A percentile compares a stretch with the other conserved stretches of the same genome.
Evolutionary conservation across 2,888 invertebrate species (phyloP).

Genomic region (Dascillus cervinus): DNA sequence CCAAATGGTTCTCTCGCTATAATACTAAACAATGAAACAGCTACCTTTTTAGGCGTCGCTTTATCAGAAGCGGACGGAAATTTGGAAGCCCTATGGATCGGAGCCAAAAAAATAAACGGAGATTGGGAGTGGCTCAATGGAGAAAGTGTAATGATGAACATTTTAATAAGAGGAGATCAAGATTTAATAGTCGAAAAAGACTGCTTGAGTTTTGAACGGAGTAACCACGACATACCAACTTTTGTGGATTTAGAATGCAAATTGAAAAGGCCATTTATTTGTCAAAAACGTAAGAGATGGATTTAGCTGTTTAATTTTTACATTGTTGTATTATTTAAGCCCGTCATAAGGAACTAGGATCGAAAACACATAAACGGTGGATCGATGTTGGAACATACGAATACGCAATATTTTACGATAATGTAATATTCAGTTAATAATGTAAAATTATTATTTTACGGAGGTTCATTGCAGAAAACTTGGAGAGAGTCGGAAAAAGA

Average conservation of each 20-base stretch:
- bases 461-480: slow-evolving; percentile 9
- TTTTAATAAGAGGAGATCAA: background rate
- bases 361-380: too few species aligned
- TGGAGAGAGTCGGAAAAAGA: slow-evolving; percentile 7
- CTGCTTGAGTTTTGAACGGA: slow-evolving; percentile 39
- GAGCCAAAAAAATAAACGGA: slow-evolving; percentile 1
- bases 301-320: too few species aligned
- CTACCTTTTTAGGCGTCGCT: slow-evolving; percentile 5
- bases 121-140: background rate
- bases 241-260: slow-evolving; percentile 47
- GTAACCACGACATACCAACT: slow-evolving; percentile 45
- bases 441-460: too few species aligned
- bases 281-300: slow-evolving; percentile 6
- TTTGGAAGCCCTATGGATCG: slow-evolving; percentile 7
- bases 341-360: too few species aligned
- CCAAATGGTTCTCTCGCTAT: background rate
- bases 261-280: slow-evolving; percentile 34
- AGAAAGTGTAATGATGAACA: background rate
- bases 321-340: too few species aligned
- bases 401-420: slow-evolving; percentile 10
- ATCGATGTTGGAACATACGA: slow-evolving; percentile 39
- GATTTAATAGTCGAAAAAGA: background rate
- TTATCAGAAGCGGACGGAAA: slow-evolving; percentile 5
- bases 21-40: background rate
- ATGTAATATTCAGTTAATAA: too few species aligned